phyloP scores from a whole-genome alignment of 1,140 invertebrate genomes.

The Lycorma delicatula region DNA sequence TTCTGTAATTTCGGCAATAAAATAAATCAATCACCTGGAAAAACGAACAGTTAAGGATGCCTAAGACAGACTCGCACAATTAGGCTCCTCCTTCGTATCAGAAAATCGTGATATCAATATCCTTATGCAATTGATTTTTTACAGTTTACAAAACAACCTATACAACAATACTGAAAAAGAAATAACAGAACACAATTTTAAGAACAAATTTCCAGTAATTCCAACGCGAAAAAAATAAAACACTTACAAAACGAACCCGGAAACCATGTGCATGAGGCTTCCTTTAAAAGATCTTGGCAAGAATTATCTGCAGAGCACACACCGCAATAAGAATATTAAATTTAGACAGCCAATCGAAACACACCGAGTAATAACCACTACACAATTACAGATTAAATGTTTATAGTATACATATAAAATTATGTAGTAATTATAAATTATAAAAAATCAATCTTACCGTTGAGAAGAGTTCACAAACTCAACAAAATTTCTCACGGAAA shows the following conservation, averaged over 20 bases:
- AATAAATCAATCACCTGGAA: background rate
- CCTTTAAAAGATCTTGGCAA: slow-evolving; percentile 29
- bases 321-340: background rate
- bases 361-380: slow-evolving; percentile 1
- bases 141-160: too few species aligned
- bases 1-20: too few species aligned
- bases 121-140: slow-evolving; percentile 2
- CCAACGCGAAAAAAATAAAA: background rate
- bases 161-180: too few species aligned
- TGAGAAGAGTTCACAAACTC: slow-evolving; percentile 40
- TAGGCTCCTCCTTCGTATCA: background rate
- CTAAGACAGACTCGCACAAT: too few species aligned
- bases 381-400: background rate
- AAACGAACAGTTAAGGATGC: too few species aligned
- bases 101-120: slow-evolving; percentile 1
- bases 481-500: slow-evolving; percentile 53
- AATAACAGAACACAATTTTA: too few species aligned
- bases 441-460: slow-evolving; percentile 12
- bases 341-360: slow-evolving; percentile 9
- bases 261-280: slow-evolving; percentile 43
- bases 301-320: slow-evolving; percentile 11
- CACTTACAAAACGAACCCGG: slow-evolving; percentile 35
- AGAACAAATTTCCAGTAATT: background rate
- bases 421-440: background rate
- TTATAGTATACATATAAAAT: background rate